Evolutionary conservation across 2,888 invertebrate species (phyloP), one percentile per base, ranked within the genome.

Genomic region (Patella depressa): DNA sequence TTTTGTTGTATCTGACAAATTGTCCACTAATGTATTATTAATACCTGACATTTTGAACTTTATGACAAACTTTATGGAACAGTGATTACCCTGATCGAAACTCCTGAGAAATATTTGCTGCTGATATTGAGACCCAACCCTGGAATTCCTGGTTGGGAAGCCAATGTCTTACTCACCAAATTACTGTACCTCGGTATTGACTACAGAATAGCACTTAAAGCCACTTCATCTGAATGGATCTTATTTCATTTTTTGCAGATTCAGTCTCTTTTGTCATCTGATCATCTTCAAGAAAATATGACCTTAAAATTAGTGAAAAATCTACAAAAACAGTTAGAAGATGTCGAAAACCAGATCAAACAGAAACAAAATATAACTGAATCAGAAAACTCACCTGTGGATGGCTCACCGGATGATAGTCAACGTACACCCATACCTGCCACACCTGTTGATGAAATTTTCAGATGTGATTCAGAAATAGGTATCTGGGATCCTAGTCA

Each of bases 301-400:
- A 87, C 88, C 34, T 83, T 85, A 81, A 84, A 78, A 53, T 74
- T 86, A 71, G 86, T 88, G 9, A 82, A 82, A 74, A 85, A 86
- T 74, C 84, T 89, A 12, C 87, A 88, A 71, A 77, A 80, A 70
- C 85, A 87, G 77, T 80, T 88, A 45, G 77, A 82, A 72, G 82
- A 86, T n/a, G 81, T 87, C 76, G 86, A 88, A 72, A 79, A 75
- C 17, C 79, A 81, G 55, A 80, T 84, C 4, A 79, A 76, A 69
- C 78, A 81, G 7, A 78, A 78, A 53, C 80, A 80, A 24, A 57
- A 55, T 12, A 73, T 76, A 34, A 11, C 69, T 7, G 72, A 45
- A 19, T 53, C 24, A 17, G 5, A 15, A 14, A 71, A 70, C 17
- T 54, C 73, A 54, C 65, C 24, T 65, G n/a, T 65, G 19, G 65